A percentile compares a stretch with the other conserved stretches of the same genome.
Evolutionary conservation across 1,140 invertebrate species (phyloP).

Genomic region (Drosophila guanche): DNA sequence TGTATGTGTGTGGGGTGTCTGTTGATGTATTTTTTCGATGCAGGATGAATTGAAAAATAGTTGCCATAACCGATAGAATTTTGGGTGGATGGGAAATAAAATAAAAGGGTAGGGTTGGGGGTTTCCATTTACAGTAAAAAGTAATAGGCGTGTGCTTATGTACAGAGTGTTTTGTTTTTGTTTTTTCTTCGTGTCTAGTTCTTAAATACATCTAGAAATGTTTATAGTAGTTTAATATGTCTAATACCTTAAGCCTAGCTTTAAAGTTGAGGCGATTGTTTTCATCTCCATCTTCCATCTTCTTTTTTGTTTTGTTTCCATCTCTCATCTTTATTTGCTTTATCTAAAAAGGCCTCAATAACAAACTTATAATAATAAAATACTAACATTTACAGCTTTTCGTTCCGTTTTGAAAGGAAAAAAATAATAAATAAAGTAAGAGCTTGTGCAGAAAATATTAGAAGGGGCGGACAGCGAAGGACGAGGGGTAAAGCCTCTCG

Average conservation of each 20-base stretch:
- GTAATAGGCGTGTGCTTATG: constrained; percentile 47
- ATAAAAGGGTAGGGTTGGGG: neutral
- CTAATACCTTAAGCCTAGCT: constrained; percentile 43
- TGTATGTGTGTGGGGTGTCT: constrained; percentile 10
- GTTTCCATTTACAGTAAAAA: constrained; percentile 51
- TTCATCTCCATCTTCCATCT: constrained; percentile 20
- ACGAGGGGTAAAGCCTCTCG: constrained; percentile 23
- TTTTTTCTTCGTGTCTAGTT: constrained; percentile 35
- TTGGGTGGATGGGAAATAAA: neutral
- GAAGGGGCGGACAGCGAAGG: constrained; percentile 17
- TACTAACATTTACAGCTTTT: constrained; percentile 74
- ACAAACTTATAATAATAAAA: constrained; percentile 73
- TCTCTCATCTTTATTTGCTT: constrained; percentile 28
- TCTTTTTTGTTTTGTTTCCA: constrained; percentile 23
- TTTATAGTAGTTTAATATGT: constrained; percentile 14
- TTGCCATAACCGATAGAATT: constrained; percentile 66
- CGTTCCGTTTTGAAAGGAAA: constrained; percentile 35
- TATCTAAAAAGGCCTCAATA: constrained; percentile 73
- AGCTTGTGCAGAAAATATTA: constrained; percentile 45
- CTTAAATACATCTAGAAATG: constrained; percentile 23
- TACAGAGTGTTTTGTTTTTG: constrained; percentile 39
- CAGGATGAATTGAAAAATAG: constrained; percentile 36
- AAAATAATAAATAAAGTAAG: constrained; percentile 46
- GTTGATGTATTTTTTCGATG: constrained; percentile 30
- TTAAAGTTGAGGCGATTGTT: constrained; percentile 55